phyloP scores from a whole-genome alignment of 2,888 invertebrate genomes.

The Cordilura impudica region DNA sequence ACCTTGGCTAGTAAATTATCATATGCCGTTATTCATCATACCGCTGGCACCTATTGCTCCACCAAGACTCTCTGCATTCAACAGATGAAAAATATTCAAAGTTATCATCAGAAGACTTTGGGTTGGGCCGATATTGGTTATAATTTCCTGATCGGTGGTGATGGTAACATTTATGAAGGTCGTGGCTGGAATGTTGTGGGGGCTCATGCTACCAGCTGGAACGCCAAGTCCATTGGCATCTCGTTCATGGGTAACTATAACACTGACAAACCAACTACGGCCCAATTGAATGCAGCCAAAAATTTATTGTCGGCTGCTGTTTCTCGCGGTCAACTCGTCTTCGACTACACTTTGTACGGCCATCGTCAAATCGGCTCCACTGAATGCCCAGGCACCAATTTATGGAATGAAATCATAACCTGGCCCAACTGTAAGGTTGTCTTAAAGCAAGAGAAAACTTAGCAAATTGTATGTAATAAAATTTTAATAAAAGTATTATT shows the following conservation, averaged over 20 bases:
- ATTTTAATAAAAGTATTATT: conserved; percentile 21
- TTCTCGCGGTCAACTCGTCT: conserved; percentile 79
- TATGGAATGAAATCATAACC: conserved; percentile 80
- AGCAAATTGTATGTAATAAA: neutral
- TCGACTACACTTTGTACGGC: conserved; percentile 81
- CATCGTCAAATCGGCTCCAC: conserved; percentile 81
- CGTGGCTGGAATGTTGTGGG: conserved; percentile 68
- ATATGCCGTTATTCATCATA: conserved; percentile 82
- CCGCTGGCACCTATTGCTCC: conserved; percentile 78
- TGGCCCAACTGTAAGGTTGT: conserved; percentile 80
- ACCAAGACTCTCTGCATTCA: conserved; percentile 63
- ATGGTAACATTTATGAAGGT: conserved; percentile 70
- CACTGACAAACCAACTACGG: conserved; percentile 60
- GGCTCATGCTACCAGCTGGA: conserved; percentile 68
- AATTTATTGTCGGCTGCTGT: conserved; percentile 81
- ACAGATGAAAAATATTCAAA: conserved; percentile 67
- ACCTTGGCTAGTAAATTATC: conserved; percentile 58
- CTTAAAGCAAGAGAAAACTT: too few relatives aligned
- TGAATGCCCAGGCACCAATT: conserved; percentile 82
- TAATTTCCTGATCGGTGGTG: conserved; percentile 70
- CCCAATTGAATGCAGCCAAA: conserved; percentile 76
- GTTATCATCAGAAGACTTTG: conserved; percentile 66
- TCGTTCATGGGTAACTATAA: conserved; percentile 68
- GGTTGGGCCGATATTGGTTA: conserved; percentile 70
- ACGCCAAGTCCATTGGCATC: conserved; percentile 67